phyloP scores from a whole-genome alignment of 1,140 invertebrate species.

The Mesaphorura yosii region DNA sequence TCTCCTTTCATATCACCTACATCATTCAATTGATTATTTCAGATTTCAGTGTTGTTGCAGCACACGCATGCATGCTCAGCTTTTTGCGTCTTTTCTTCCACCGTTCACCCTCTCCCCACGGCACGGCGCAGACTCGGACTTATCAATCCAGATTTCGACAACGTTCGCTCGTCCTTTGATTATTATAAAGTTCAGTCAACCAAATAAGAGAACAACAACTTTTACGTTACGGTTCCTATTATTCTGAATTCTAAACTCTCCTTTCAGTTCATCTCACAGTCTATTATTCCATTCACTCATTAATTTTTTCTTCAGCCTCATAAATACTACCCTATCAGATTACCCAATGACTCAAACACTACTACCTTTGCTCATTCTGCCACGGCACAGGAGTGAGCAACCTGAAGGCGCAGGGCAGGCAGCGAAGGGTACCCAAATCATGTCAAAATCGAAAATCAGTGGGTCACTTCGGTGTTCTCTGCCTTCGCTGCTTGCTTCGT shows the following conservation, averaged over 20 bases:
- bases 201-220: no score
- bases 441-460: no score
- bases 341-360: neutral
- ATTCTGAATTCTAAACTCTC: no score
- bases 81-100: neutral
- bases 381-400: neutral
- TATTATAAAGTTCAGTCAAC: neutral
- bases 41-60: neutral
- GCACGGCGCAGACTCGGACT: neutral
- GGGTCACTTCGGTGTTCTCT: neutral
- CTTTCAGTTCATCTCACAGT: neutral
- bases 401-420: neutral
- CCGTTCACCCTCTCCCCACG: neutral
- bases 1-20: slow-evolving; percentile 28
- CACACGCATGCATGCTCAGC: neutral
- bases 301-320: neutral
- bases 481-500: neutral
- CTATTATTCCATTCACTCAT: neutral
- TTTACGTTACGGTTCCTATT: no score
- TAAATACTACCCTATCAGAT: neutral
- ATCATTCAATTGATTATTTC: neutral
- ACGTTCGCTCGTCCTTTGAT: neutral
- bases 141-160: neutral
- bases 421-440: no score
- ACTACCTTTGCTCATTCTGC: neutral